Conservation (phyloP, 2,113 vertebrate species). For the Plotosus lineatus region DNA sequence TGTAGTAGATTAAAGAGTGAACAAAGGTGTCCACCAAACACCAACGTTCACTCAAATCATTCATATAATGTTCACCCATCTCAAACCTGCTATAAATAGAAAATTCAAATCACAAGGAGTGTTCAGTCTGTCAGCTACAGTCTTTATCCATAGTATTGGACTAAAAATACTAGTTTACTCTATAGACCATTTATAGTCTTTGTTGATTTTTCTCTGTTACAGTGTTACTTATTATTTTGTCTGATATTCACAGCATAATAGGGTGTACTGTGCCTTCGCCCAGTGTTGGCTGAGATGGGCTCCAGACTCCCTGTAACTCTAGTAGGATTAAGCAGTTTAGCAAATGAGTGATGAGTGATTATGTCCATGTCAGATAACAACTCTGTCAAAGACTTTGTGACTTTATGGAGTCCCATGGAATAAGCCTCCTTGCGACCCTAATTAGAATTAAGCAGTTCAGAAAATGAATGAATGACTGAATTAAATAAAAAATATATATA, state of each 20-base stretch:
- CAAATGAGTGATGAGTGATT: too few species aligned
- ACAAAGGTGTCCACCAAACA: constrained; percentile 4
- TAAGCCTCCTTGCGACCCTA: too few species aligned
- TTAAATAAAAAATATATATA: too few species aligned
- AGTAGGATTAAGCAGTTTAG: too few species aligned
- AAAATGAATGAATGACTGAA: too few species aligned
- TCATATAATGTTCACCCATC: neutral
- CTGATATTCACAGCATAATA: neutral
- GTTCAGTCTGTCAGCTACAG: neutral
- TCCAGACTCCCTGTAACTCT: too few species aligned
- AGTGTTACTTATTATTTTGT: neutral
- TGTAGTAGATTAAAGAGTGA: constrained; percentile 21
- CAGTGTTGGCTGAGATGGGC: too few species aligned
- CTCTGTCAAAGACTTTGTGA: neutral
- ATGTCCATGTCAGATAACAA: too few species aligned
- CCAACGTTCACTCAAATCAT: neutral
- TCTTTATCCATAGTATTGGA: neutral
- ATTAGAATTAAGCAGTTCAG: too few species aligned
- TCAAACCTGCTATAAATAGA: neutral
- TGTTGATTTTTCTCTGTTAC: neutral
- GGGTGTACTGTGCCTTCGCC: too few species aligned
- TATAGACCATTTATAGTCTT: neutral
- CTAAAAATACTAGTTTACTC: neutral
- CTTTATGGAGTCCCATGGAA: neutral
- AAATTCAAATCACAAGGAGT: neutral